phyloP scores from a whole-genome alignment of 1,140 invertebrate genomes.

The Aethina tumida region DNA sequence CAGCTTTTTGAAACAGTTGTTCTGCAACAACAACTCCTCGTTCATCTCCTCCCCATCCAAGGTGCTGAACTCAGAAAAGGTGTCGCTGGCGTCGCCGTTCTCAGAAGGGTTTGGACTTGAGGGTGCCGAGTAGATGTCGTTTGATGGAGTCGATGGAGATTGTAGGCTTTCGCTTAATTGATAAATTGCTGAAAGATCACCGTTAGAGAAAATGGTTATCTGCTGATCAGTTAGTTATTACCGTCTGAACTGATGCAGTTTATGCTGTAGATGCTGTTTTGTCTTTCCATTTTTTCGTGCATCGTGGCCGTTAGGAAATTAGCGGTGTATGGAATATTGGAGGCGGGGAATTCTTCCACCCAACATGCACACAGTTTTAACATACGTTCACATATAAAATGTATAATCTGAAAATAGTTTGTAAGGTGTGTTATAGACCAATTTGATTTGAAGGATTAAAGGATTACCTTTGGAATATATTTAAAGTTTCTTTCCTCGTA shows the following conservation, averaged over 20 bases:
- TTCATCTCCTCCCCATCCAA: slow-evolving; percentile 27
- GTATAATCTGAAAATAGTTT: slow-evolving; percentile 52
- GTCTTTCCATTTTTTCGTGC: slow-evolving; percentile 18
- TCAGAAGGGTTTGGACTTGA: slow-evolving; percentile 29
- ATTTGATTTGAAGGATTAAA: slow-evolving; percentile 3
- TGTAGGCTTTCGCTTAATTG: slow-evolving; percentile 10
- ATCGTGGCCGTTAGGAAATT: slow-evolving; percentile 36
- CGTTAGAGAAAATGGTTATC: slow-evolving; percentile 3
- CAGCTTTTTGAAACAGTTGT: slow-evolving; percentile 31
- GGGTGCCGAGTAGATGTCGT: slow-evolving; percentile 19
- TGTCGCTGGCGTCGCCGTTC: slow-evolving; percentile 17
- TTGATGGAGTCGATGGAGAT: slow-evolving; percentile 17
- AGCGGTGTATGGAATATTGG: slow-evolving; percentile 36
- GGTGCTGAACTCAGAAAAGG: slow-evolving; percentile 26
- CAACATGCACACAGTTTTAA: slow-evolving; percentile 56
- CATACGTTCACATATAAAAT: slow-evolving; percentile 65
- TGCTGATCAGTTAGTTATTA: slow-evolving; percentile 10
- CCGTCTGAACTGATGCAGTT: slow-evolving; percentile 24
- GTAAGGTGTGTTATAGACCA: no score
- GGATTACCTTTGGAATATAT: slow-evolving; percentile 65
- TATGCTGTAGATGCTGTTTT: slow-evolving; percentile 29
- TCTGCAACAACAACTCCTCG: slow-evolving; percentile 27
- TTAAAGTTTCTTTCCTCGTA: slow-evolving; percentile 67
- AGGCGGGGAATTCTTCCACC: slow-evolving; percentile 35
- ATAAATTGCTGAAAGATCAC: slow-evolving; percentile 17